Evolutionary conservation across 1,140 invertebrate species (phyloP), one percentile per base, ranked within the genome.

Genomic region (Calycopis cecrops): DNA sequence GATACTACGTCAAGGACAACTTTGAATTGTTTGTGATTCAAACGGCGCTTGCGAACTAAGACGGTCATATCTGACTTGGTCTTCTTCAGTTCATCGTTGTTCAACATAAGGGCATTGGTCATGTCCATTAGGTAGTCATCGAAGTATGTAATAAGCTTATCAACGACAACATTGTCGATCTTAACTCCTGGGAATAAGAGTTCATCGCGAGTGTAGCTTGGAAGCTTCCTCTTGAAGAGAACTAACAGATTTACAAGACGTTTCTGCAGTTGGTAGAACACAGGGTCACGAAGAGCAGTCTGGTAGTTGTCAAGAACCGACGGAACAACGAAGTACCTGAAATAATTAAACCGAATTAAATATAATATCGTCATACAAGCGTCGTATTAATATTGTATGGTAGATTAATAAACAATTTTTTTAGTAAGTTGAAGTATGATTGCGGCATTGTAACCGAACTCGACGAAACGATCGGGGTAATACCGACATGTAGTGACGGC

Each of bases 211-310:
- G 90, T 92, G 76, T 93, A 93, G 47, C 87, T 83, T 14, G 90
- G 88, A 1, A 93, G 85, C 49, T 88, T 88, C 48, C 89, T 67
- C 52, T 92, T 92, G 75, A 91, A 90, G 59, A 88, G 79, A 50
- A 88, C 63, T 48, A 91, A 89, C 37, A 90, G 88, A 52, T 85
- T 68, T 9, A 91, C 70, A 35, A 93, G 88, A 17, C 89, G 90
- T 68, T 92, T 92, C 69, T 90, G 90, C 9, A 93, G 80, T 58
- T 90, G 88, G 68, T 90, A 93, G 87, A 93, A 93, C 9, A 90
- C 83, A 3, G 92, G 92, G 59, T 94, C 92, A 42, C 93, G 89
- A 12, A 93, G 64, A n/a, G 90, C 90, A 33, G 92, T 93, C 55
- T 88, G 77, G 60, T 88, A 91, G 42, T 81, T 75, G 64, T 92